Base-by-base conservation (phyloP, 2,888 invertebrate genomes). In the Protophormia terraenovae region DNA sequence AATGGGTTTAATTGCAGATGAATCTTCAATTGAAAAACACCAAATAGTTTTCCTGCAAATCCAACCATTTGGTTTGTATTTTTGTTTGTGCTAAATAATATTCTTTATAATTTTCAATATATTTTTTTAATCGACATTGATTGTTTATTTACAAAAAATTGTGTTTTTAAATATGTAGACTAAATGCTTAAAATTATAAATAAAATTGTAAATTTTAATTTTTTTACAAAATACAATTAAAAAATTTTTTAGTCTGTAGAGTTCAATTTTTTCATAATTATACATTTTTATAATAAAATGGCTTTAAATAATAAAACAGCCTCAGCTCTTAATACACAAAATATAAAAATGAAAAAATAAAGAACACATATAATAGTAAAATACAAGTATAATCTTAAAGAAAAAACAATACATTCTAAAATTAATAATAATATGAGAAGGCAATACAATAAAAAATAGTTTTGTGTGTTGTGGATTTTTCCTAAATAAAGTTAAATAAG, bases 241-340 rank as follows among this genome's bases (percentile, higher is more conserved):
- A 41, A 58, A 22, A n/a, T n/a, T n/a, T n/a, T 35, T 38, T 38
- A 35, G 32, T 35, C 16, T 19, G 60, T 32, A 6, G 5, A 55
- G 35, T 10, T 53, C n/a, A 10, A 35, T 22, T 22, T 55, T 55
- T 55, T 53, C n/a, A n/a, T n/a, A n/a, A n/a, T n/a, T n/a, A n/a
- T n/a, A n/a, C n/a, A n/a, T n/a, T 4, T 62, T 27, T 27, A 53
- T 75, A 47, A 32, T 0, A 50, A 60, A 79, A 16, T 75, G 71
- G 38, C 47, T 71, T 71, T 62, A 71, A 55, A 60, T 35, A 19
- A 7, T 72, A 83, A 83, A 82, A 75, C 66, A 81, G 84, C 81
- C 81, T 84, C 77, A 73, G 41, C 58, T 77, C 35, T 27, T 47
- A 84, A 81, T 80, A 80, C 66, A 50, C 16, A 64, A n/a, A 71